Percentiles rank a stretch among this genome's conserved stretches.
phyloP scores from a whole-genome alignment of 2,888 invertebrate species.

The Galeruca laticollis region DNA sequence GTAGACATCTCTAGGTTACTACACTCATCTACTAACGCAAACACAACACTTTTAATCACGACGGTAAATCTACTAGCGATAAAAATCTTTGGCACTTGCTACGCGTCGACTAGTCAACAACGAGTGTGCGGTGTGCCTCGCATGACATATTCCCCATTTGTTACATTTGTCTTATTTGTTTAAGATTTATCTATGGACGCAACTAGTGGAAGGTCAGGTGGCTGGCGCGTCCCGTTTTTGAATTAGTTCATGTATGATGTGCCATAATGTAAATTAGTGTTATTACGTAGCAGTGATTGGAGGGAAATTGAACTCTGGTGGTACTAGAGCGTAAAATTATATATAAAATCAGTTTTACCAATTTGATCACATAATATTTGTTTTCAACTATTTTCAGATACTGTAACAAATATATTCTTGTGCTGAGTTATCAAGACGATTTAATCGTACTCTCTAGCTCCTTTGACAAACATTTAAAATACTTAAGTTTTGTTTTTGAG shows the following conservation, averaged over 20 bases:
- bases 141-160: slow-evolving; percentile 28
- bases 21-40: slow-evolving; percentile 32
- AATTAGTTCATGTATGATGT: slow-evolving; percentile 1
- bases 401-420: too few species aligned
- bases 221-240: background rate
- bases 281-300: background rate
- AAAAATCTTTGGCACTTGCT: slow-evolving; percentile 36
- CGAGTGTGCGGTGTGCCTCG: slow-evolving; percentile 29
- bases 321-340: slow-evolving; percentile 5
- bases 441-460: too few species aligned
- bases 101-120: slow-evolving; percentile 23
- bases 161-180: slow-evolving; percentile 10
- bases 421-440: too few species aligned
- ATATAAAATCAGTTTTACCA: background rate
- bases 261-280: background rate
- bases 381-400: background rate
- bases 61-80: slow-evolving; percentile 23
- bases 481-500: too few species aligned
- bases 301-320: slow-evolving; percentile 1
- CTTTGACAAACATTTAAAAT: too few species aligned
- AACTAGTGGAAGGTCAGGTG: slow-evolving; percentile 20
- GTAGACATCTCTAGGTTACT: slow-evolving; percentile 40
- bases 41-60: slow-evolving; percentile 31
- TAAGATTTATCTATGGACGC: slow-evolving; percentile 17
- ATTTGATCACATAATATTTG: background rate